phyloP scores from a whole-genome alignment of 2,113 vertebrate genomes.

The Pseudorasbora parva region DNA sequence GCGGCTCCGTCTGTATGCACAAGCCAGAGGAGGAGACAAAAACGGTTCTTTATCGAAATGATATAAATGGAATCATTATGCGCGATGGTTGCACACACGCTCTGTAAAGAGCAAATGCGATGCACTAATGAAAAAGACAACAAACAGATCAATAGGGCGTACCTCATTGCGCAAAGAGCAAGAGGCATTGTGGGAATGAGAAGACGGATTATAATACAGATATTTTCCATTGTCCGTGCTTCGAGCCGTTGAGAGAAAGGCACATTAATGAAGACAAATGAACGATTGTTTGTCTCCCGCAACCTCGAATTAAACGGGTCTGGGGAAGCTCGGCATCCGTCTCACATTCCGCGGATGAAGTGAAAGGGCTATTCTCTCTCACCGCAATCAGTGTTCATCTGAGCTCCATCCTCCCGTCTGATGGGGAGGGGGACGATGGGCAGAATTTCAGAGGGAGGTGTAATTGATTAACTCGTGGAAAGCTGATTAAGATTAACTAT shows the following conservation, averaged over 20 bases:
- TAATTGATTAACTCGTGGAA: constrained; percentile 48
- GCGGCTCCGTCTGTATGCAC: constrained; percentile 27
- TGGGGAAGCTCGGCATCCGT: constrained; percentile 2
- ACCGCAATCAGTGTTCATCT: constrained; percentile 28
- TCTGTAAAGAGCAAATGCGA: constrained; percentile 31
- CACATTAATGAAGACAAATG: constrained; percentile 45
- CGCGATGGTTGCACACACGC: constrained; percentile 36
- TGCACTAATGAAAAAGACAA: constrained; percentile 48
- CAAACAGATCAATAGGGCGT: constrained; percentile 46
- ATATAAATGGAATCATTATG: constrained; percentile 53
- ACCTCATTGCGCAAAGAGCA: constrained; percentile 53
- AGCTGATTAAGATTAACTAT: constrained; percentile 55
- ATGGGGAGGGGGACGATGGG: constrained; percentile 21
- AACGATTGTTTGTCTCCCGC: constrained; percentile 24
- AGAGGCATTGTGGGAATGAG: constrained; percentile 23
- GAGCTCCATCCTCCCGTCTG: background rate
- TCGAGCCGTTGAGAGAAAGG: constrained; percentile 33
- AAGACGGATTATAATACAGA: constrained; percentile 49
- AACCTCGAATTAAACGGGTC: constrained; percentile 19
- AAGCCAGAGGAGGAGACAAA: constrained; percentile 46
- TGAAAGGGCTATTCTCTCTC: constrained; percentile 20
- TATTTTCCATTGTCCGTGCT: constrained; percentile 47
- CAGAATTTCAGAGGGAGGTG: constrained; percentile 25
- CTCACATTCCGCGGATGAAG: background rate
- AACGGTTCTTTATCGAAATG: constrained; percentile 41